Evolutionary conservation across 2,113 vertebrate species (phyloP).

Genomic region (Motacilla tschutschensis): DNA sequence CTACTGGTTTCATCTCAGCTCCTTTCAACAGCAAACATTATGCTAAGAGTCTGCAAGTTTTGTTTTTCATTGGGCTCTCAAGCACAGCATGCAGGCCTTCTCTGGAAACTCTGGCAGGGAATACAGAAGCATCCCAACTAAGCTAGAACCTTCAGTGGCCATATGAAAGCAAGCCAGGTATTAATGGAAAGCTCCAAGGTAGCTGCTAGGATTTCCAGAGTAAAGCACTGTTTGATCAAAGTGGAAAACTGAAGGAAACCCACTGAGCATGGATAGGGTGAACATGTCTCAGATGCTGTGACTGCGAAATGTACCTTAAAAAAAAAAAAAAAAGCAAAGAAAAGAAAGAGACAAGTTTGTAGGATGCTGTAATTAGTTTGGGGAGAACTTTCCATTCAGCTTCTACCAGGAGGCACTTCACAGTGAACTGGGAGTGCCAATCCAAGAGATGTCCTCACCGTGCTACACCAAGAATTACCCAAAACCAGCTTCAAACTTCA

Average conservation of each 20-base stretch:
- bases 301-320: not conserved
- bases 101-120: not conserved
- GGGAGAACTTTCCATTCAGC: not conserved
- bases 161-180: not conserved
- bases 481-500: not conserved
- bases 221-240: not conserved
- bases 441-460: accelerated
- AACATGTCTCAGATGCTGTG: not conserved
- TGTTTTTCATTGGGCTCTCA: not conserved
- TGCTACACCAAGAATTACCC: not conserved
- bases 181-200: not conserved
- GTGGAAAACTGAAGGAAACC: not conserved
- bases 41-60: not conserved
- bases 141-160: not conserved
- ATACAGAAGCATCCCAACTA: not conserved
- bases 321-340: not conserved
- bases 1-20: not conserved
- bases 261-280: not conserved
- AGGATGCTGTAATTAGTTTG: not conserved
- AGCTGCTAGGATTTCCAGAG: not conserved
- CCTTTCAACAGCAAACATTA: not conserved
- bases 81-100: not conserved
- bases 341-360: not conserved
- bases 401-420: not conserved
- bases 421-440: not conserved